These are phyloP conservation scores for Aeoliscus strigatus DNA, from an alignment of 2,797 vertebrate species.

Conservation along the genomic window DNA sequence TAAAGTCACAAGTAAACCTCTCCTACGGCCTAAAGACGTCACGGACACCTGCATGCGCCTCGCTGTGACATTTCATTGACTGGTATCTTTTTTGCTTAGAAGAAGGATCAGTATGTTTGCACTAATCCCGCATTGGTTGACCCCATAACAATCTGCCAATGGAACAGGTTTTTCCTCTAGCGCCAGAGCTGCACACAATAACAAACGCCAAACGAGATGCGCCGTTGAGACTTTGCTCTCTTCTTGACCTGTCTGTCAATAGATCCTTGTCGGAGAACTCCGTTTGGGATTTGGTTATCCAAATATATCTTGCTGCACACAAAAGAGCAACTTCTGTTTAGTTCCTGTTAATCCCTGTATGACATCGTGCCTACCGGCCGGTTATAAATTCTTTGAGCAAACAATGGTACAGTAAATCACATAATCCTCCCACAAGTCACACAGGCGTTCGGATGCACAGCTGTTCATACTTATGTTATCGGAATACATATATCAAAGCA, in stretches of 20 bases:
- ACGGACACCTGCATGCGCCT: constrained; percentile 39
- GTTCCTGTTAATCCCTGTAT: constrained; percentile 27
- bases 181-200: constrained; percentile 37
- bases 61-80: constrained; percentile 62
- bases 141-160: constrained; percentile 54
- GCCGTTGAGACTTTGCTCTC: constrained; percentile 18
- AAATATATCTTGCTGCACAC: constrained; percentile 30
- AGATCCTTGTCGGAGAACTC: constrained; percentile 11
- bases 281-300: constrained; percentile 26
- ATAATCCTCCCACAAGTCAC: constrained; percentile 35
- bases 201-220: constrained; percentile 33
- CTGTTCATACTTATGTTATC: constrained; percentile 36
- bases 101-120: constrained; percentile 61
- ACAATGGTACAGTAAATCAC: constrained; percentile 40
- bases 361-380: constrained; percentile 19
- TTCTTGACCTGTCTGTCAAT: constrained; percentile 30
- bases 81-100: constrained; percentile 51
- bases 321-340: constrained; percentile 24
- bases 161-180: constrained; percentile 70
- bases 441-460: constrained; percentile 28
- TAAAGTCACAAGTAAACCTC: constrained; percentile 31
- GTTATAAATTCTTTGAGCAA: constrained; percentile 22
- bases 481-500: constrained; percentile 35
- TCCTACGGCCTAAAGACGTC: constrained; percentile 51
- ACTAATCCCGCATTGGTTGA: constrained; percentile 47